Conservation (phyloP, 2,888 invertebrate species). For the Dinocampus coccinellae region DNA sequence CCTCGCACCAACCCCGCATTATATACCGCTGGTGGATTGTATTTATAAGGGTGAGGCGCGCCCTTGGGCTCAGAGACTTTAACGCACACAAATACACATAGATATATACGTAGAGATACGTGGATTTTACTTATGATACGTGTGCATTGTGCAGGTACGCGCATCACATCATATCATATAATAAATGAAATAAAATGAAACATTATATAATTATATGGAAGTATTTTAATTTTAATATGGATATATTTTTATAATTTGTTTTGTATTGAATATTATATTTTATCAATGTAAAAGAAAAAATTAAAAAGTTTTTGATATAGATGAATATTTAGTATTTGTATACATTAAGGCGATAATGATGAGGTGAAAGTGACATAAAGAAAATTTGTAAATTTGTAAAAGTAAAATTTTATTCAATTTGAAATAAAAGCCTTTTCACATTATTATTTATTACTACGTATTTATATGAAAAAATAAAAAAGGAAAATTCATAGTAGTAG, state of each 20-base stretch:
- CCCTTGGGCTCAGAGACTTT: constrained; percentile 16
- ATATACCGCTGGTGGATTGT: constrained; percentile 1
- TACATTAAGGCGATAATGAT: too few relatives aligned
- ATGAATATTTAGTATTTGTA: too few relatives aligned
- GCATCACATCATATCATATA: neutral
- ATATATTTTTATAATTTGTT: too few relatives aligned
- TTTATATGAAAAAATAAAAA: too few relatives aligned
- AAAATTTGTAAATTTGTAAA: neutral
- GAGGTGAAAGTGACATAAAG: neutral
- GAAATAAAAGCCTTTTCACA: neutral
- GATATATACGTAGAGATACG: constrained; percentile 4
- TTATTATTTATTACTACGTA: too few relatives aligned
- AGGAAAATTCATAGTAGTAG: too few relatives aligned
- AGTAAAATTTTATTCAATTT: too few relatives aligned
- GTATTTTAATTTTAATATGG: neutral
- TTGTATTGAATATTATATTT: too few relatives aligned
- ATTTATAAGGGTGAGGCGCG: constrained; percentile 27
- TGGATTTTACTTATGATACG: neutral
- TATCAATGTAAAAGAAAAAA: too few relatives aligned
- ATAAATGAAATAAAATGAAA: neutral
- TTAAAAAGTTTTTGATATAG: too few relatives aligned
- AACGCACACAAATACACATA: neutral
- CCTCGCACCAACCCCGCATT: constrained; percentile 7
- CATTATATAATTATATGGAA: neutral
- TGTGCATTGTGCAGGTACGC: neutral